These are phyloP conservation scores for Drosophila anceps DNA, from an alignment of 2,888 invertebrate genomes.

Conservation along the genomic window DNA sequence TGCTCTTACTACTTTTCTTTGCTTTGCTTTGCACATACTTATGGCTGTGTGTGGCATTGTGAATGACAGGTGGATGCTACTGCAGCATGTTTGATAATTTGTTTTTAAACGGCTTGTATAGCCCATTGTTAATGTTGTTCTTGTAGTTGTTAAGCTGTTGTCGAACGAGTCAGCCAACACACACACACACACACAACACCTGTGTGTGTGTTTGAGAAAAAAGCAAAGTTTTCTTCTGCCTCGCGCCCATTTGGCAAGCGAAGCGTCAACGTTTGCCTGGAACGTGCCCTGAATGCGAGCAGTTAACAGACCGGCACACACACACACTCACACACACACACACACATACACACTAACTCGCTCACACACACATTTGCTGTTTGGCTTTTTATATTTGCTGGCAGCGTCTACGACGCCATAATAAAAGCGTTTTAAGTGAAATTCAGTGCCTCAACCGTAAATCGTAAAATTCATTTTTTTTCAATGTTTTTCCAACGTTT, in stretches of 20 bases:
- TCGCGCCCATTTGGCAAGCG: constrained; percentile 68
- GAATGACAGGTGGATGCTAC: constrained; percentile 66
- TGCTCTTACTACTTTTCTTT: constrained; percentile 36
- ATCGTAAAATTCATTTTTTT: constrained; percentile 78
- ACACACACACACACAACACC: constrained; percentile 44
- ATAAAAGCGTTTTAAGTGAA: constrained; percentile 79
- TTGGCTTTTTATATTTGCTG: constrained; percentile 41
- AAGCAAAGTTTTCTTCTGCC: constrained; percentile 56
- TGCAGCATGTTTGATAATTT: constrained; percentile 77
- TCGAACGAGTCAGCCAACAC: constrained; percentile 60
- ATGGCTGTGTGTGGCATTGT: constrained; percentile 46
- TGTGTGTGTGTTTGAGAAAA: constrained; percentile 37
- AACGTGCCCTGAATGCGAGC: constrained; percentile 76
- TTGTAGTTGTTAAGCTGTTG: constrained; percentile 57
- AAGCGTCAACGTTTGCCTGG: constrained; percentile 73
- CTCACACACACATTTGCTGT: constrained; percentile 21
- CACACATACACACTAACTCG: not conserved
- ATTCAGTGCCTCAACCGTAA: constrained; percentile 76
- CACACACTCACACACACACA: constrained; percentile 32
- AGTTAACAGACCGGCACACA: constrained; percentile 48
- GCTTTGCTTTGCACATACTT: constrained; percentile 19
- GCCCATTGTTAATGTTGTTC: constrained; percentile 38
- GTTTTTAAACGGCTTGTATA: constrained; percentile 74
- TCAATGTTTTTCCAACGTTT: constrained; percentile 74
- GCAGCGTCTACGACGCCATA: constrained; percentile 53